Base-by-base conservation (phyloP, 2,113 vertebrate species). In the Mobula birostris region DNA sequence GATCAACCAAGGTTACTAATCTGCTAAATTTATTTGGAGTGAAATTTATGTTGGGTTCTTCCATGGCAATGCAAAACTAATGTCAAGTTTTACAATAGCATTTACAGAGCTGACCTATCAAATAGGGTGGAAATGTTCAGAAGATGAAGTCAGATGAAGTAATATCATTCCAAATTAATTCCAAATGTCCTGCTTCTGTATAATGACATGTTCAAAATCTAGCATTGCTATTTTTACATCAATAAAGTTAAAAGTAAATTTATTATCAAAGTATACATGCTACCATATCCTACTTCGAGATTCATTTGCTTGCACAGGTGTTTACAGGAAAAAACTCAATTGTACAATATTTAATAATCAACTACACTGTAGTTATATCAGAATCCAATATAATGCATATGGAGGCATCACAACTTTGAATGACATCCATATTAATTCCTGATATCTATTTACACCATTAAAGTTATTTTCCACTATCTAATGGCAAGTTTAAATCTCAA, bases 301-400 rank as follows among this genome's bases (percentile, higher is more conserved):
- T 0, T 48, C 48, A 48, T 48, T 48, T 48, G 0, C 48, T 48
- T 48, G 48, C 48, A 48, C 48, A 48, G 48, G 48, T 48, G 48
- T 48, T 48, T 48, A 48, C 48, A 48, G 48, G 48, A 48, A 48
- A 48, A 2, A 48, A 2, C 48, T 48, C 48, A 48, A 48, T 48
- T 48, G 3, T 48, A 48, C 5, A 48, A 2, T 4, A 74, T 74
- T 93, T 27, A 74, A 36, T 74, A 92, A 72, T 92, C 36, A 93
- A 70, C 88, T 72, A 92, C n/a, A 92, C 66, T 92, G 88, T 40
- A 40, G 90, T 72, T 27, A 70, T 70, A 92, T 70, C 32, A 93
- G 74, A 93, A 93, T 72, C 90, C 36, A 93, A 74, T 40, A 76
- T 27, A 17, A 12, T 74, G 68, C 91, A 90, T 66, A 32, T 90